Evolutionary conservation across 2,797 vertebrate genomes (phyloP).

Genomic region (Trachurus trachurus): DNA sequence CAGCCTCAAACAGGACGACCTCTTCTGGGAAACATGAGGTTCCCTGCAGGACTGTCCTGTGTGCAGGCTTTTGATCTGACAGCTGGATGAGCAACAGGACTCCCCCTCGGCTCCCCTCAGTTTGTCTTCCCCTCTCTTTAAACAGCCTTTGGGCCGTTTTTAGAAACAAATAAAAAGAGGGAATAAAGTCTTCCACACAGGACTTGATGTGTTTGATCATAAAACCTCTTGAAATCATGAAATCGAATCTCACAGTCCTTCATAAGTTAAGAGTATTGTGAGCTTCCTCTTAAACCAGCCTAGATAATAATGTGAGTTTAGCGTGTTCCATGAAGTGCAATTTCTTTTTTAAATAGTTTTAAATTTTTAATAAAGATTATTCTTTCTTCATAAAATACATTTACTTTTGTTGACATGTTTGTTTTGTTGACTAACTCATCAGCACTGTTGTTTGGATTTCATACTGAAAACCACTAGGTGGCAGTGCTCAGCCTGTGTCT

Average conservation of each 20-base stretch:
- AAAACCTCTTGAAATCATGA: background rate
- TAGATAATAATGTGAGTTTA: conserved; percentile 4
- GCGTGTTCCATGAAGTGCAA: conserved; percentile 1
- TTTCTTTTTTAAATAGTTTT: conserved; percentile 40
- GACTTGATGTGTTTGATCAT: conserved; percentile 13
- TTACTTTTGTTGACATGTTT: background rate
- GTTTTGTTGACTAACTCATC: too few species aligned
- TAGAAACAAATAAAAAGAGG: conserved; percentile 16
- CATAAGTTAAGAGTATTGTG: background rate
- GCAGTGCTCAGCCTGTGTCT: conserved; percentile 38
- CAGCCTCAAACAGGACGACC: conserved; percentile 87
- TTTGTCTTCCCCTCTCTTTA: conserved; percentile 10
- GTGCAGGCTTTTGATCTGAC: conserved; percentile 30
- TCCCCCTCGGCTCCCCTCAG: background rate
- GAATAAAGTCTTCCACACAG: conserved; percentile 26
- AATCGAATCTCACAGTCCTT: background rate
- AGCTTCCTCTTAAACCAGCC: background rate
- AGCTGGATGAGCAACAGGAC: conserved; percentile 36
- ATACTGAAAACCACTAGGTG: conserved; percentile 60
- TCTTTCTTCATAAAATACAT: background rate
- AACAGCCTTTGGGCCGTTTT: conserved; percentile 5
- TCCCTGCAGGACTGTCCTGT: conserved; percentile 19
- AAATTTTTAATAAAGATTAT: conserved; percentile 63
- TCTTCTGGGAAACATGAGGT: conserved; percentile 88
- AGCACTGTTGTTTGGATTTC: background rate